A percentile compares a stretch with the other conserved stretches of the same genome.
Evolutionary conservation across 2,797 vertebrate species (phyloP).

Genomic region (Chloroceryle inda): DNA sequence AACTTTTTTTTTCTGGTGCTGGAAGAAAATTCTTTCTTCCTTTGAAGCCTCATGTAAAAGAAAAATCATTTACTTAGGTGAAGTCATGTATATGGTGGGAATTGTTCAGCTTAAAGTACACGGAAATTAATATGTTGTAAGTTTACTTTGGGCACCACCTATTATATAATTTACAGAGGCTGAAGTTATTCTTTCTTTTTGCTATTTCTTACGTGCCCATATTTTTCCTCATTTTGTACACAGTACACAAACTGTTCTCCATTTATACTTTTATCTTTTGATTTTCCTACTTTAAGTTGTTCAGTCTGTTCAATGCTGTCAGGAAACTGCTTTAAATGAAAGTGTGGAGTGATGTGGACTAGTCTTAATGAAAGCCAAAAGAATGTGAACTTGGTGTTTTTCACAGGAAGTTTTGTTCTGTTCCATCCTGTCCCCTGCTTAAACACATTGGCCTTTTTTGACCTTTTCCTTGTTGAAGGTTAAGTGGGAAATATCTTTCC

Average conservation of each 20-base stretch:
- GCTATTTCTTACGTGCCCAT: not conserved
- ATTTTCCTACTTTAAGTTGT: not conserved
- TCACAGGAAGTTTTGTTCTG: conserved; percentile 12
- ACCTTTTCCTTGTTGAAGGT: conserved; percentile 37
- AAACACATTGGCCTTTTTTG: conserved; percentile 35
- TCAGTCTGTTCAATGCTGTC: not conserved
- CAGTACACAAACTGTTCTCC: not conserved
- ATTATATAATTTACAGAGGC: not conserved
- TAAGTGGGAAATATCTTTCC: conserved; percentile 25
- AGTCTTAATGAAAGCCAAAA: conserved; percentile 25
- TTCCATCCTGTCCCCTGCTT: conserved; percentile 1
- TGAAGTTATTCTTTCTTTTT: not conserved
- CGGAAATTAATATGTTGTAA: not conserved
- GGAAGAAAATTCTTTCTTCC: not conserved
- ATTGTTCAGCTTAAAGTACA: not conserved
- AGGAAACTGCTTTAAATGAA: conserved; percentile 29
- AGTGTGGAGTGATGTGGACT: not conserved
- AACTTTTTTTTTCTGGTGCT: not conserved
- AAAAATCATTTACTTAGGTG: not conserved
- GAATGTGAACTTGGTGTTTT: conserved; percentile 36
- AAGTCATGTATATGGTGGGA: not conserved
- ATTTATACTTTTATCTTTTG: not conserved
- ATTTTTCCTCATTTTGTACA: not conserved
- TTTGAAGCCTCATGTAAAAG: not conserved
- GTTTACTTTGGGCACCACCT: not conserved